A percentile compares a stretch with the other conserved stretches of the same genome.
Conservation (phyloP, 2,797 vertebrate genomes). For the Spinibarbus caldwelli region DNA sequence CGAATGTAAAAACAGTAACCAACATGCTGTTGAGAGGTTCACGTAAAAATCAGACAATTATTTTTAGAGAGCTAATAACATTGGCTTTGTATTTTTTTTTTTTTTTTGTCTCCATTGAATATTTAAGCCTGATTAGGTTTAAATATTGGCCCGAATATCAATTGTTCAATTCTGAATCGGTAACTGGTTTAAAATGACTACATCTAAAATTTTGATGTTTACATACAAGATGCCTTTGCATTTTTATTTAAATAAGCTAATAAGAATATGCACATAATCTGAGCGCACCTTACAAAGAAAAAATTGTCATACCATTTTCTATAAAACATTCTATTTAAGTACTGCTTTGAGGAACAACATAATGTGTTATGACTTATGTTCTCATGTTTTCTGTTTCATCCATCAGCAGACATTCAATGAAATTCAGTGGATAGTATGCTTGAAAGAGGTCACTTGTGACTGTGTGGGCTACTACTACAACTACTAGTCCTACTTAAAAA, state of each 20-base stretch:
- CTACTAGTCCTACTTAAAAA: background rate
- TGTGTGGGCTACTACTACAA: slow-evolving; percentile 26
- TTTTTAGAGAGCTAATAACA: slow-evolving; percentile 24
- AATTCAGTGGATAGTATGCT: slow-evolving; percentile 28
- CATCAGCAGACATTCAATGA: slow-evolving; percentile 24
- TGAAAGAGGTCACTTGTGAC: slow-evolving; percentile 30
- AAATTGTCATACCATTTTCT: slow-evolving; percentile 46
- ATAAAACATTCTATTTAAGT: slow-evolving; percentile 13
- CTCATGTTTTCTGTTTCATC: slow-evolving; percentile 15
- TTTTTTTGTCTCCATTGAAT: background rate
- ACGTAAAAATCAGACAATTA: slow-evolving; percentile 1
- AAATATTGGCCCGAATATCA: background rate
- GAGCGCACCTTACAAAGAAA: slow-evolving; percentile 55
- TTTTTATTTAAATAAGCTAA: slow-evolving; percentile 44
- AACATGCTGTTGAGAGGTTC: background rate
- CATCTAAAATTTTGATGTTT: slow-evolving; percentile 43
- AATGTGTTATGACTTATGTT: slow-evolving; percentile 30
- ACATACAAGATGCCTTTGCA: slow-evolving; percentile 35
- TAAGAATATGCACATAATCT: slow-evolving; percentile 43
- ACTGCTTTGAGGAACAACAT: slow-evolving; percentile 19
- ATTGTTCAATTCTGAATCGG: slow-evolving; percentile 12
- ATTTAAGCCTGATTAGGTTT: slow-evolving; percentile 9
- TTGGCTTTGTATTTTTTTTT: background rate
- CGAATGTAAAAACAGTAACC: slow-evolving; percentile 9
- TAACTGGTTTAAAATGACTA: slow-evolving; percentile 26